Percentiles rank a stretch among this genome's conserved stretches.
Evolutionary conservation across 2,888 invertebrate species (phyloP).

Genomic region (Papilio demoleus): DNA sequence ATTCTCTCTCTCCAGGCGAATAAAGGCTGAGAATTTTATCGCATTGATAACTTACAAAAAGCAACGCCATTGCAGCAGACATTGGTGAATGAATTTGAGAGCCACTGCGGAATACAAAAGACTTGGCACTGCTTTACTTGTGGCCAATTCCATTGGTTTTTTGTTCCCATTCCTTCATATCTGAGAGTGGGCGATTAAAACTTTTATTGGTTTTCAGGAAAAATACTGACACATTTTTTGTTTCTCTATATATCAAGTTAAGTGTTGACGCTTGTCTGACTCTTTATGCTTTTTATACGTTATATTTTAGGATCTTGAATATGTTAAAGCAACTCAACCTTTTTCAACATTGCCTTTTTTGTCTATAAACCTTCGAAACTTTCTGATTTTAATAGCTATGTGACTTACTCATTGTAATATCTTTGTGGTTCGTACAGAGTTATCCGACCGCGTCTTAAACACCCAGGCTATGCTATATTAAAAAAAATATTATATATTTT

Average conservation of each 20-base stretch:
- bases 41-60: conserved; percentile 39
- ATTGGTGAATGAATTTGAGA: conserved; percentile 35
- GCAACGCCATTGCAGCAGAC: conserved; percentile 34
- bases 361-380: too few relatives aligned
- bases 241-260: background rate
- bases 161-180: conserved; percentile 20
- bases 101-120: conserved; percentile 38
- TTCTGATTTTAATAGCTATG: too few relatives aligned
- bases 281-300: background rate
- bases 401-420: too few relatives aligned
- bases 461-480: too few relatives aligned
- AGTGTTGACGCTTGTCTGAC: too few relatives aligned
- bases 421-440: too few relatives aligned
- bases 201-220: conserved; percentile 21
- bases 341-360: too few relatives aligned
- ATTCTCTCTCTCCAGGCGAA: conserved; percentile 28
- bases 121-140: conserved; percentile 36
- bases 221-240: background rate
- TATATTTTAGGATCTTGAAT: too few relatives aligned
- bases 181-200: conserved; percentile 21
- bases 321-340: too few relatives aligned
- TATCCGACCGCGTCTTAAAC: too few relatives aligned
- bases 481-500: too few relatives aligned
- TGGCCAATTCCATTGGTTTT: conserved; percentile 34
- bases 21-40: conserved; percentile 35